Evolutionary conservation across 2,113 vertebrate genomes (phyloP).

Genomic region (Pachycephala philippinensis): DNA sequence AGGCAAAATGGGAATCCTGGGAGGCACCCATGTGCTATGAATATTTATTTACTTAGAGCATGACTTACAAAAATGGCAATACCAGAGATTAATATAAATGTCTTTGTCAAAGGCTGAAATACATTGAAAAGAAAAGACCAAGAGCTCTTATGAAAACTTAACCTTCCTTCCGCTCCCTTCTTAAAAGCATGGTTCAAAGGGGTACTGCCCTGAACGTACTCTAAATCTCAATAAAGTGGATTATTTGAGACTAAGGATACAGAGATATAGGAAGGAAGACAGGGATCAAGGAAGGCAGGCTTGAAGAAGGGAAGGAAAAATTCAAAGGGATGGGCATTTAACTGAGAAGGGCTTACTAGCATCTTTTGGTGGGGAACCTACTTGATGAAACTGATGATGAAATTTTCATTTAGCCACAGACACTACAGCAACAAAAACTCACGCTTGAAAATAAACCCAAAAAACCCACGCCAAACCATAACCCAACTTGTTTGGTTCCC

Average conservation of each 20-base stretch:
- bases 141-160: not conserved
- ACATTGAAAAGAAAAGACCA: not conserved
- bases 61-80: not conserved
- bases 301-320: not conserved
- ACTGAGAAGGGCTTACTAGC: not conserved
- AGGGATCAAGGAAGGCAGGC: not conserved
- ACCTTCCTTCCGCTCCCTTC: not conserved
- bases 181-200: not conserved
- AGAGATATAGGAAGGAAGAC: not conserved
- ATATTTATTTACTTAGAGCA: not conserved
- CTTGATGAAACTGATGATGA: not conserved
- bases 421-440: not conserved
- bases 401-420: not conserved
- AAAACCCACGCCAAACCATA: not conserved
- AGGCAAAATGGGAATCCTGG: not conserved
- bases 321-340: not conserved
- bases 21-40: not conserved
- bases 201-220: fast-evolving
- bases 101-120: not conserved
- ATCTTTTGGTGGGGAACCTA: not conserved
- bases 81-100: not conserved
- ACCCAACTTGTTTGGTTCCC: not conserved
- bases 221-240: not conserved
- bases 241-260: not conserved
- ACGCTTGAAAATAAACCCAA: not conserved